phyloP scores from a whole-genome alignment of 2,888 invertebrate species.

The Conistra vaccinii region DNA sequence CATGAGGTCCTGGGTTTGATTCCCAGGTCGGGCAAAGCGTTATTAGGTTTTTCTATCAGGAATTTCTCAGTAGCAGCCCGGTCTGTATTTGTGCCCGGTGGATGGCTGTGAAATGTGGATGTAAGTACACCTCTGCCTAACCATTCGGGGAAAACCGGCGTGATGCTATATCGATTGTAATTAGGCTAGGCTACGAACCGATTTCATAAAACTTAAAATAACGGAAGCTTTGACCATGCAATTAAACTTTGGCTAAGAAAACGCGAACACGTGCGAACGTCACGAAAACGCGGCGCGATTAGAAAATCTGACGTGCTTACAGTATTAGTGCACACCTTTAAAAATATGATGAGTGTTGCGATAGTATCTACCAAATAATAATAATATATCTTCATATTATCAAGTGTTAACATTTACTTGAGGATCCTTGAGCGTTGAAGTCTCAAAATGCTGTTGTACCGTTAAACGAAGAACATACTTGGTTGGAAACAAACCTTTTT shows the following conservation, averaged over 20 bases:
- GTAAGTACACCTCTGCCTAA: too few species aligned
- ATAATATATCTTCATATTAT: background rate
- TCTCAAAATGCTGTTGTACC: conserved; percentile 14
- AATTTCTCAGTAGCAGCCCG: too few species aligned
- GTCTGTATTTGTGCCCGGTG: too few species aligned
- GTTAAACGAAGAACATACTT: background rate
- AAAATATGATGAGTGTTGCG: background rate
- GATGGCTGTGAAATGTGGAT: too few species aligned
- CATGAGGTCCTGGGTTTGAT: too few species aligned
- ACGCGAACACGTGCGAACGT: background rate
- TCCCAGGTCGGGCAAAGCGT: too few species aligned
- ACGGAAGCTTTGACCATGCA: background rate
- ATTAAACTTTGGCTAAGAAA: background rate
- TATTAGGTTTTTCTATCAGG: too few species aligned
- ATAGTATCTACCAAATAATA: background rate
- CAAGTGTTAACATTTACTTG: conserved; percentile 17
- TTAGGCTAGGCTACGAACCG: background rate
- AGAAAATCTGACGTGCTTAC: too few species aligned
- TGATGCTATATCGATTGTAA: background rate
- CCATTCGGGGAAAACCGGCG: too few species aligned
- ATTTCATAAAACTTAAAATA: background rate
- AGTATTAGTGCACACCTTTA: conserved; percentile 2
- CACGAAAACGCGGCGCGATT: background rate
- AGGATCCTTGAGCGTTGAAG: conserved; percentile 20
- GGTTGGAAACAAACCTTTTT: conserved; percentile 1